Percentiles rank a stretch among this genome's conserved stretches.
phyloP scores from a whole-genome alignment of 2,888 invertebrate genomes.

The Macrostomum cliftonense region DNA sequence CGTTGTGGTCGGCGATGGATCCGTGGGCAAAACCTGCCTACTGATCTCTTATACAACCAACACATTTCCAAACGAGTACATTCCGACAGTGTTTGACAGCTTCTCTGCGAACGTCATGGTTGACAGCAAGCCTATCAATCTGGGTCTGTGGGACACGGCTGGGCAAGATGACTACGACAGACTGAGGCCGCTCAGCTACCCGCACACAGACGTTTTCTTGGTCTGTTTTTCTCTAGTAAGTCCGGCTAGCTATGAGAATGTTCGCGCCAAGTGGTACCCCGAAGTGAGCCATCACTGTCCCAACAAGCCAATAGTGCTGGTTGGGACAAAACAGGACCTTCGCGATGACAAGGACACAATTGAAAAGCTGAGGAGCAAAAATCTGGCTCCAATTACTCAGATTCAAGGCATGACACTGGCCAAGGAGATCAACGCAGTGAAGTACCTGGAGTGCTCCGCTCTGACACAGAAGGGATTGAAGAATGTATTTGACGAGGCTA shows the following conservation, averaged over 20 bases:
- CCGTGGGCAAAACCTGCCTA: background rate
- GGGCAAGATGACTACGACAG: background rate
- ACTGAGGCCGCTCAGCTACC: background rate
- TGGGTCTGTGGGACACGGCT: background rate
- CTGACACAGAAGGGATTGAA: slow-evolving; percentile 9
- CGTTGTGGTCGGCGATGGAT: background rate
- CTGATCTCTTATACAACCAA: background rate
- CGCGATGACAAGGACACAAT: background rate
- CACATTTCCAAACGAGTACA: background rate
- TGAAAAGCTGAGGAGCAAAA: no score
- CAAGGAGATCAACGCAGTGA: slow-evolving; percentile 10
- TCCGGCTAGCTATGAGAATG: background rate
- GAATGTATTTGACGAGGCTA: slow-evolving; percentile 10
- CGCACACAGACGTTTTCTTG: background rate
- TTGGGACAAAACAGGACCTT: background rate
- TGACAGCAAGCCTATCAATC: background rate
- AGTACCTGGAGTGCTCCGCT: slow-evolving; percentile 11
- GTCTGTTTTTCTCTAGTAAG: background rate
- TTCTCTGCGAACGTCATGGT: background rate
- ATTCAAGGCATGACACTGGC: slow-evolving; percentile 6
- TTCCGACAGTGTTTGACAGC: background rate
- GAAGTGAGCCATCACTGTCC: background rate
- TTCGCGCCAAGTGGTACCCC: background rate
- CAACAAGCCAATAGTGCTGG: background rate
- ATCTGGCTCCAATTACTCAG: background rate